Evolutionary conservation across 2,888 invertebrate species (phyloP).

Genomic region (Calameuta pallipes): DNA sequence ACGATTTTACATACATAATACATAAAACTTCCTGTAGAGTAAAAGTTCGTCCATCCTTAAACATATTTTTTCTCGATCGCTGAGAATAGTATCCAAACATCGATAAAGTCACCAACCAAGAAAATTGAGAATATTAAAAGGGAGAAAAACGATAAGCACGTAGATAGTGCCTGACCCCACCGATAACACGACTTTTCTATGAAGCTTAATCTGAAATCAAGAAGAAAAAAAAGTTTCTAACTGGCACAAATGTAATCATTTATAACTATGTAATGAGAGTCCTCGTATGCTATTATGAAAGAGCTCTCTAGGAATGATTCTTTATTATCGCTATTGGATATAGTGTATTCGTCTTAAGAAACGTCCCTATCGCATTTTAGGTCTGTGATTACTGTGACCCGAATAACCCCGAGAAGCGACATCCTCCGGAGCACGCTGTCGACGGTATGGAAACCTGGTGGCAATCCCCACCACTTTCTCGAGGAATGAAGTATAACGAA

Average conservation of each 20-base stretch:
- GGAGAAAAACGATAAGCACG: not conserved
- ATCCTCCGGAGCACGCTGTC: constrained; percentile 92
- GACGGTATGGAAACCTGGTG: constrained; percentile 98
- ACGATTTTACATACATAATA: not conserved
- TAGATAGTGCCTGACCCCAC: not conserved
- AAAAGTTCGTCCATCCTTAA: not conserved
- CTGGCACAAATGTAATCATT: not conserved
- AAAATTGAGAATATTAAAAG: not conserved
- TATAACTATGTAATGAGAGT: not conserved
- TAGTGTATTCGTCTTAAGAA: not conserved
- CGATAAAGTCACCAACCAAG: not conserved
- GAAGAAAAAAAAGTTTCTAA: not conserved
- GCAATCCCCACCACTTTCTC: constrained; percentile 98
- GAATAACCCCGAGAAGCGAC: constrained; percentile 78
- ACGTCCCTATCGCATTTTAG: constrained; percentile 66
- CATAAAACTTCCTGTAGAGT: not conserved
- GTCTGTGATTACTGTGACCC: constrained; percentile 94
- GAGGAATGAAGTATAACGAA: constrained; percentile 96
- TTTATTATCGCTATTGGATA: not conserved
- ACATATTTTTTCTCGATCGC: not conserved
- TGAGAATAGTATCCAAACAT: not conserved
- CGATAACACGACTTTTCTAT: not conserved
- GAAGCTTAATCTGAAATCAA: not conserved
- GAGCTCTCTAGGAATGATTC: not conserved
- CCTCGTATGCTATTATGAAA: not conserved